Percentiles rank a stretch among this genome's conserved stretches.
Evolutionary conservation across 2,797 vertebrate genomes (phyloP).

Genomic region (Odontamblyopus lacepedii): DNA sequence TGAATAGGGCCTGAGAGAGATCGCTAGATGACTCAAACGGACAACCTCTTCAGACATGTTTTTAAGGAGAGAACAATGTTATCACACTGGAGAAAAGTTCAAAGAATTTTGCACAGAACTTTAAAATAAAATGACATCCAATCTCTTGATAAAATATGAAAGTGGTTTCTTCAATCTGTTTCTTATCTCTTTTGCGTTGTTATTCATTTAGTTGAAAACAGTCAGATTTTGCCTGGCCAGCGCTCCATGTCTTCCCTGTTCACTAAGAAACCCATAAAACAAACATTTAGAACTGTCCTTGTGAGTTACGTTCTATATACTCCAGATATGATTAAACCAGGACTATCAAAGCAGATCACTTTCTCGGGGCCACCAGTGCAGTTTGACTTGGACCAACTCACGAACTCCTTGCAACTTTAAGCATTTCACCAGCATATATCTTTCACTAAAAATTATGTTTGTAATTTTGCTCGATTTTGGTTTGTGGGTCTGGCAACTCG

Average conservation of each 20-base stretch:
- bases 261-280: slow-evolving; percentile 8
- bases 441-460: slow-evolving; percentile 47
- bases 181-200: background rate
- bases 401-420: slow-evolving; percentile 47
- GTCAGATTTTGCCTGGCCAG: background rate
- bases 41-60: no score
- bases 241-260: background rate
- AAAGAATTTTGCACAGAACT: no score
- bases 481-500: slow-evolving; percentile 42
- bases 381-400: slow-evolving; percentile 58
- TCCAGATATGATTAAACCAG: slow-evolving; percentile 48
- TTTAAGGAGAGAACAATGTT: no score
- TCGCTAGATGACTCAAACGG: no score
- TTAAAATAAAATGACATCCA: no score
- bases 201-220: background rate
- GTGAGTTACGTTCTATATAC: slow-evolving; percentile 40
- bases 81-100: no score
- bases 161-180: no score
- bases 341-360: slow-evolving; percentile 44
- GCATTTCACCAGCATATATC: slow-evolving; percentile 37
- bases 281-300: slow-evolving; percentile 19
- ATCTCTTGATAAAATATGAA: no score
- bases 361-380: slow-evolving; percentile 44
- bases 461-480: slow-evolving; percentile 54
- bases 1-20: no score